Evolutionary conservation across 2,797 vertebrate genomes (phyloP), one percentile per base, ranked within the genome.

Genomic region (Nannoperca australis): DNA sequence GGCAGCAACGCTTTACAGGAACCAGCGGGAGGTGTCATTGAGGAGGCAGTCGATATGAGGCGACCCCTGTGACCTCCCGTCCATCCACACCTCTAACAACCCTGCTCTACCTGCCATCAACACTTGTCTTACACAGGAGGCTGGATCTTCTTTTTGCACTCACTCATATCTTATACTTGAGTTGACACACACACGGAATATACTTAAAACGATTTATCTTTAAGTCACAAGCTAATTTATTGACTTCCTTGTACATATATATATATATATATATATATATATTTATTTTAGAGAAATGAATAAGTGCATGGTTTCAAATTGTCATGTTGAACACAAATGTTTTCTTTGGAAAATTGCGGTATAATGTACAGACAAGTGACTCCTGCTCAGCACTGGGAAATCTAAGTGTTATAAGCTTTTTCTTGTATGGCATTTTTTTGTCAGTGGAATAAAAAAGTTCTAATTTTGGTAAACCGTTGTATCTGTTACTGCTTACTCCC

Each of bases 1-100:
- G 50, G 96, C 96, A 1, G 87, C 85, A 0, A 66, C 64, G 4
- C 90, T 95, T 32, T 94, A 95, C n/a, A 79, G 83, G 20, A 83
- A 36, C 45, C 84, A 70, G 14, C 82, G 85, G 54, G 69, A 30
- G 54, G 63, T 32, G 15, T 17, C 76, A 5, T 0, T 69, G 44
- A 90, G 78, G 76, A 88, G 87, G 34, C 73, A 13, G 36, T 75
- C 78, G 0, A 34, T 63, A 9, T 87, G 83, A 89, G 9, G 20
- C 18, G 10, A 20, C 20, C 51, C 20, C 7, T 49, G 4, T 67
- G 20, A 76, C 62, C 58, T 34, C 55, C 44, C 11, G 1, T 58
- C 13, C 20, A 14, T 49, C 36, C 40, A 44, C 51, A 22, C 42
- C 53, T 51, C 60, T 0, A 11, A 62, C 50, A 68, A 73, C 53